phyloP scores from a whole-genome alignment of 2,113 vertebrate genomes.

The Hippocampus comes region DNA sequence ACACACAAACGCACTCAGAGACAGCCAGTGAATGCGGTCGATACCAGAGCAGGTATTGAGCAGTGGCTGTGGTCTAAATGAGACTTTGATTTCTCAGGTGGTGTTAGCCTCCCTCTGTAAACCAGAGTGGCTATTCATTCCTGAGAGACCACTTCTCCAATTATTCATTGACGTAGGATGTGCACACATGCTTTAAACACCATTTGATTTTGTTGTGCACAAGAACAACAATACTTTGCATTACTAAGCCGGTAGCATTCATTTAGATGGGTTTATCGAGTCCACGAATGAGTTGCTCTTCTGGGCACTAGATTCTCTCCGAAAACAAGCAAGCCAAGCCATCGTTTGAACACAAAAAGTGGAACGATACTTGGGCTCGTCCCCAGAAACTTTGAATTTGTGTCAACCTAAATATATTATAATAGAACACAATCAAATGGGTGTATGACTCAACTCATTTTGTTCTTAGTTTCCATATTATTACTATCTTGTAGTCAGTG shows the following conservation, averaged over 20 bases:
- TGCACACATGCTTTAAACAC: constrained; percentile 36
- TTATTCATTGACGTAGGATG: constrained; percentile 36
- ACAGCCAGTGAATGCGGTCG: constrained; percentile 26
- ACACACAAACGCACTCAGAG: not conserved
- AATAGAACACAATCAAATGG: not conserved
- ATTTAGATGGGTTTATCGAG: constrained; percentile 44
- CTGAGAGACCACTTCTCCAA: constrained; percentile 46
- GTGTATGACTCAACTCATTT: constrained; percentile 2
- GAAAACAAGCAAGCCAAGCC: constrained; percentile 26
- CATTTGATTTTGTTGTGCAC: constrained; percentile 51
- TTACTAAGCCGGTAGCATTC: constrained; percentile 49
- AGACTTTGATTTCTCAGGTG: constrained; percentile 62
- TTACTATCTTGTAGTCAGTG: constrained; percentile 29
- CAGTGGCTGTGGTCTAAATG: constrained; percentile 55
- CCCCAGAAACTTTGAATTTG: not conserved
- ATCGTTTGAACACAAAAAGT: constrained; percentile 9
- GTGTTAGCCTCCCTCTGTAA: constrained; percentile 36
- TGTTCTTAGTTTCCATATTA: constrained; percentile 10
- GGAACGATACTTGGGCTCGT: constrained; percentile 5
- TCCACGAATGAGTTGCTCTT: constrained; percentile 47
- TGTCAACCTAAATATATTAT: not conserved
- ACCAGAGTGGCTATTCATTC: constrained; percentile 37
- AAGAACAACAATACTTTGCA: constrained; percentile 64
- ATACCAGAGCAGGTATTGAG: constrained; percentile 54
- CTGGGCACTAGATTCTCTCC: constrained; percentile 35